Percentiles rank a stretch among this genome's conserved stretches.
These are phyloP conservation scores for Neogale vison DNA, from an alignment of 2,113 vertebrate species.

Conservation along the genomic window DNA sequence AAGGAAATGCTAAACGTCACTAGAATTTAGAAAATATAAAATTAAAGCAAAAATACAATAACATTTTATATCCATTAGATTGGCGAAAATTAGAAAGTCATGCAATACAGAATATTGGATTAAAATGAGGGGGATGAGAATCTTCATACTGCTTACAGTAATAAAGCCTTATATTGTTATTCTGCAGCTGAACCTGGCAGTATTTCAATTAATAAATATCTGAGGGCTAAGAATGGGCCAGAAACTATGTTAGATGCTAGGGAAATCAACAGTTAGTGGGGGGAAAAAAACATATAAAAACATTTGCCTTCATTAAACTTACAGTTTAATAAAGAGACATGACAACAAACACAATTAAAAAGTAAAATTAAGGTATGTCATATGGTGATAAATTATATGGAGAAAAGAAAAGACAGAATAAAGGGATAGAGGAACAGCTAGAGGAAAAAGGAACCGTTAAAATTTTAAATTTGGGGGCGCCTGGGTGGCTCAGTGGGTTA, in stretches of 20 bases:
- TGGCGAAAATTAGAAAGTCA: neutral
- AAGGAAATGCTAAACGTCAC: neutral
- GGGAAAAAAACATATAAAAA: neutral
- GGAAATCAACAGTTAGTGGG: neutral
- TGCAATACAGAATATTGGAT: neutral
- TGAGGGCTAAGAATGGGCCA: neutral
- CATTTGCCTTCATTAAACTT: neutral
- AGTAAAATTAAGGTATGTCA: neutral
- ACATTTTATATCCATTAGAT: neutral
- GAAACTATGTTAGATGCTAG: neutral
- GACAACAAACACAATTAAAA: neutral
- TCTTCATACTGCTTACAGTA: neutral
- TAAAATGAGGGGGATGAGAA: neutral
- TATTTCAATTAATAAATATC: neutral
- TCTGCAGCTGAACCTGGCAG: neutral
- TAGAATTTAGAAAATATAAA: slow-evolving; percentile 13
- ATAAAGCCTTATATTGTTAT: neutral
- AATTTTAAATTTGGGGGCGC: slow-evolving; percentile 1
- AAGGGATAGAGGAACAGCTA: neutral
- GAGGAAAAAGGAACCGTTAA: neutral
- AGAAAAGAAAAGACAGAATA: neutral
- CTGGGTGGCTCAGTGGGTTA: too few relatives aligned
- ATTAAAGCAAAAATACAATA: neutral
- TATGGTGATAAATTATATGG: neutral
- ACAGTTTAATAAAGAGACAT: neutral